Conservation (phyloP, 2,797 vertebrate species). For the Otus scops region DNA sequence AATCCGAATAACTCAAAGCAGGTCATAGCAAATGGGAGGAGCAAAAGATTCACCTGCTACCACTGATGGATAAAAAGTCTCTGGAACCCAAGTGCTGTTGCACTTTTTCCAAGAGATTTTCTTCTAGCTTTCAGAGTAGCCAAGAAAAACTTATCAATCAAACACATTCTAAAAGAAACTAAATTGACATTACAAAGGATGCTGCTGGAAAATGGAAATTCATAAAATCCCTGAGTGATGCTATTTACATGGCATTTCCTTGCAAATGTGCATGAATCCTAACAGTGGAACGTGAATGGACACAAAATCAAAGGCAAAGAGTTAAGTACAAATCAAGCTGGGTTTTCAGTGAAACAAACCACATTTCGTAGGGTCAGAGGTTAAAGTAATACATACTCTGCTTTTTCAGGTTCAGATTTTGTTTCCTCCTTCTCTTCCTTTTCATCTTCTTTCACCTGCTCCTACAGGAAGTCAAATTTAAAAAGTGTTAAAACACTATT, state of each 20-base stretch:
- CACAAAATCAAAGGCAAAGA: neutral
- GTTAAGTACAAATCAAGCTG: neutral
- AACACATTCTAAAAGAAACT: neutral
- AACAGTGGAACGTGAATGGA: neutral
- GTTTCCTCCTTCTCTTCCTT: slow-evolving; percentile 80
- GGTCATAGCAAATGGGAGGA: neutral
- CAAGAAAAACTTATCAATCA: neutral
- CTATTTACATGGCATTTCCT: neutral
- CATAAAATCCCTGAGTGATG: neutral
- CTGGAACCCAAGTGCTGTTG: neutral
- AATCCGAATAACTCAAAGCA: neutral
- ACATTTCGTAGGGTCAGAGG: neutral
- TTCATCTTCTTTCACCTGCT: slow-evolving; percentile 79
- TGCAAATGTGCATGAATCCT: neutral
- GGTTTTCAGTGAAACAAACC: neutral
- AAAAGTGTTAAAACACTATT: neutral
- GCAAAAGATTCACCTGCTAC: neutral
- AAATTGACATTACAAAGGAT: neutral
- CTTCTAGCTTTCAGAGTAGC: neutral
- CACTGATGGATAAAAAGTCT: neutral
- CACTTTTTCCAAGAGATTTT: neutral
- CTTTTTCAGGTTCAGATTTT: slow-evolving; percentile 83
- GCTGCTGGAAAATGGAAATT: neutral
- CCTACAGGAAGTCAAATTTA: slow-evolving; percentile 67
- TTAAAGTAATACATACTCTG: slow-evolving; percentile 81